phyloP scores from a whole-genome alignment of 2,888 invertebrate genomes.

The Branchellion lobata region DNA sequence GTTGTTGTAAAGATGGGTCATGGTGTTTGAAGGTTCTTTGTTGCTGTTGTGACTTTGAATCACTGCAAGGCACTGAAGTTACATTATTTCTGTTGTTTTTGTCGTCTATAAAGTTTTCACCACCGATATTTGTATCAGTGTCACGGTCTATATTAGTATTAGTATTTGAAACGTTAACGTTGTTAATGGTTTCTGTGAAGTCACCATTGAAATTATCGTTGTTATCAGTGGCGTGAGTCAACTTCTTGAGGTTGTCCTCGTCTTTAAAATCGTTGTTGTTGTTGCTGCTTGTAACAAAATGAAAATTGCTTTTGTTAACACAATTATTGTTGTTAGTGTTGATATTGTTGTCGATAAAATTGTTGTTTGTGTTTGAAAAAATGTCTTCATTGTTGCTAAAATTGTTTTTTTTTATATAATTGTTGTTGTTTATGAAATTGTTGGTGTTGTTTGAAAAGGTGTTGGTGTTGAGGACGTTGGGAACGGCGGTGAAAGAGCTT shows the following conservation, averaged over 20 bases:
- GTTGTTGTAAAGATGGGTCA: not conserved
- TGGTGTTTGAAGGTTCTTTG: not conserved
- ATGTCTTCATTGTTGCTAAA: constrained; percentile 12
- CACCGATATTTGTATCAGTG: not conserved
- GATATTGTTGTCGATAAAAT: not conserved
- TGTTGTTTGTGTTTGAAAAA: not conserved
- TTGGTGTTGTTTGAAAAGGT: too few species aligned
- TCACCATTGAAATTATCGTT: too few species aligned
- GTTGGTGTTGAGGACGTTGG: not conserved
- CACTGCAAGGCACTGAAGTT: too few species aligned
- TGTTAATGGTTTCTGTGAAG: too few species aligned
- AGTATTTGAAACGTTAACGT: too few species aligned
- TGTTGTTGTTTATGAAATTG: constrained; percentile 8
- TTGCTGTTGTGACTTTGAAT: not conserved
- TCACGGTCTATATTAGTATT: too few species aligned
- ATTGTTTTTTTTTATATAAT: not conserved
- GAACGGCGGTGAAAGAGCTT: constrained; percentile 1
- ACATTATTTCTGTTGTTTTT: not conserved
- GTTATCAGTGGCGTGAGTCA: too few species aligned
- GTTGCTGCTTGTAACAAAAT: too few species aligned
- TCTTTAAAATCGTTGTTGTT: too few species aligned
- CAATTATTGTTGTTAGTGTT: too few species aligned
- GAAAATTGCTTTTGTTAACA: too few species aligned
- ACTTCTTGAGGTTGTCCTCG: too few species aligned
- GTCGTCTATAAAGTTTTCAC: not conserved